These are phyloP conservation scores for Lytechinus variegatus DNA, from an alignment of 35 echinoderm and acorn worm genomes.

Conservation along the genomic window DNA sequence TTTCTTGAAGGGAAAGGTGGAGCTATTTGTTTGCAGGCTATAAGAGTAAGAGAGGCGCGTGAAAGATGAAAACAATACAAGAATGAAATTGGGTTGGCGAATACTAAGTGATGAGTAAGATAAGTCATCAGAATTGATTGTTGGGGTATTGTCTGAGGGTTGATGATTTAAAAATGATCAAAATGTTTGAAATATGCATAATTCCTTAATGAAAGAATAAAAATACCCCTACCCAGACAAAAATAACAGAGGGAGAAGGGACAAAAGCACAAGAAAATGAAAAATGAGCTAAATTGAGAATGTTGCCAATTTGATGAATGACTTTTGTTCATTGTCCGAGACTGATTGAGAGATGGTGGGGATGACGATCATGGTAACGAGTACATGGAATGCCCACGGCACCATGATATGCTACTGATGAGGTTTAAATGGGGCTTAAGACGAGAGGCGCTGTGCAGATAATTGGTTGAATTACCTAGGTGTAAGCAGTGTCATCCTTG, in stretches of 20 bases:
- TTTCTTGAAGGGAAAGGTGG: neutral
- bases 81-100: too few species aligned
- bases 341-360: neutral
- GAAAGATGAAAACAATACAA: neutral
- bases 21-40: neutral
- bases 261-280: neutral
- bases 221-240: neutral
- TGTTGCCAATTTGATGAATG: neutral
- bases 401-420: neutral
- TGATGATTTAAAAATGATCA: neutral
- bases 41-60: neutral
- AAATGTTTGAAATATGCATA: neutral
- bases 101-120: too few species aligned
- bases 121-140: neutral
- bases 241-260: neutral
- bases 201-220: neutral
- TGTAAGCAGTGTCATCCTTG: neutral
- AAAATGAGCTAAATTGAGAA: neutral
- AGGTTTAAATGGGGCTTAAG: neutral
- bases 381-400: slow-evolving; percentile 17
- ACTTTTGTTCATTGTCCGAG: slow-evolving; percentile 14
- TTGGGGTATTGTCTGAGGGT: neutral
- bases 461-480: slow-evolving; percentile 40
- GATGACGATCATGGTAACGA: neutral
- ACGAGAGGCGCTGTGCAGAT: slow-evolving; percentile 4